Base-by-base conservation (phyloP, 2,797 vertebrate species). In the Siniperca obscura region DNA sequence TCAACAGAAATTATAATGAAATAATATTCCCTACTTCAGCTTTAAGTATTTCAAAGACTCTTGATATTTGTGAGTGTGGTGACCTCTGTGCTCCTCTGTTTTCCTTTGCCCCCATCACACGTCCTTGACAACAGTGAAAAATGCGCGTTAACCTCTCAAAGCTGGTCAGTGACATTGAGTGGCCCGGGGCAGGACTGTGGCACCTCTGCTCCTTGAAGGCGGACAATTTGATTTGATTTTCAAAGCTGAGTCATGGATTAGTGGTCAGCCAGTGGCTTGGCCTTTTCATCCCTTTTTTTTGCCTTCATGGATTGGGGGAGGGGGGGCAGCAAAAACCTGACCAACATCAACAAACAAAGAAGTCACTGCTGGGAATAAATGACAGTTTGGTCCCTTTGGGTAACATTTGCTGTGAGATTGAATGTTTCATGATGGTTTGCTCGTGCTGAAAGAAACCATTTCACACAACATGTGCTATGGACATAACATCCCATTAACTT, bases 231-330 rank as follows among this genome's bases (percentile, higher is more conserved):
- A 92, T 94, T 93, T 92, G 88, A 89, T 80, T 94, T 94, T 95
- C 89, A 95, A 95, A 95, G 94, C 92, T 79, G 84, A 90, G 91
- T 92, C 89, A 93, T 61, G 88, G 92, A 94, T 95, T 93, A 93
- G 86, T 59, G 91, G 91, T 91, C 92, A 90, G 84, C 40, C 82
- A 90, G 74, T 73, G 62, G 53, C 71, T 81, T 91, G 89, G 87
- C 87, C 89, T 94, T 94, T 93, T 93, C 87, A 90, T 84, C 85
- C 90, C 81, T 50, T 7, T 14, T 57, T 44, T 53, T 73, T 78
- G 78, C 75, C 86, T 91, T 89, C 83, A 90, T 88, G 85, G 88
- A 87, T 83, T 30, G 30, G 30, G 48, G 62, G 74, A 50, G 55
- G 22, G 53, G 30, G 2, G 78, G 60, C 80, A 61, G 50, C 67